Evolutionary conservation across 2,888 invertebrate species (phyloP), one percentile per base, ranked within the genome.

Genomic region (Sabatieria punctata): DNA sequence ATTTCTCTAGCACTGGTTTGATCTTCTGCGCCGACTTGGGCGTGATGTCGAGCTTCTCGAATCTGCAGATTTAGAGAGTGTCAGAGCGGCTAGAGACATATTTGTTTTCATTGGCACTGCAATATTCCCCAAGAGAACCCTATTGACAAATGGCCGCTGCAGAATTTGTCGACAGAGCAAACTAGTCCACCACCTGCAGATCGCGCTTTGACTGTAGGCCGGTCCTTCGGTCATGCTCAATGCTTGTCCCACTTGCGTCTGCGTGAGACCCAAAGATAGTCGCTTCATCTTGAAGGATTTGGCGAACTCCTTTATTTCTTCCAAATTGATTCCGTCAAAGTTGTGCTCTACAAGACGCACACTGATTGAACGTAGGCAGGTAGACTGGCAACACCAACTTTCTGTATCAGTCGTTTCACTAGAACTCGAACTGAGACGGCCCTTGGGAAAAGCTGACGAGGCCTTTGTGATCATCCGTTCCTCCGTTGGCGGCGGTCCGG

Each of bases 21-120:
- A 93, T 93, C 77, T 93, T 93, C 76, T 89, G 88, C 65, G 93
- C 93, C 76, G 91, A 91, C 76, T 93, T 91, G 68, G 93, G 93
- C 65, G 93, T 93, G 65, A 93, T 93, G 75, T 93, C 93, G 74
- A 93, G 76, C 75, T 93, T 93, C 75, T 93, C 93, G 78, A 93
- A 93, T 82, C 88, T 88, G 73, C 67, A 74, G 73, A 39, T 4
- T n/a, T n/a, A n/a, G n/a, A n/a, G n/a, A n/a, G n/a, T n/a, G n/a
- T n/a, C n/a, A n/a, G 2, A 39, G n/a, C 15, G n/a, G 15, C n/a
- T 33, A 15, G 15, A 15, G 35, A n/a, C n/a, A n/a, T 15, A 33
- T 33, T 15, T 33, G 15, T 15, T 33, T 33, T 33, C 15, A 15
- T 15, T 33, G n/a, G n/a, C n/a, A n/a, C n/a, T n/a, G n/a, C n/a